These are phyloP conservation scores for Myotis myotis DNA, from an alignment of 2,797 vertebrate species.

Conservation along the genomic window DNA sequence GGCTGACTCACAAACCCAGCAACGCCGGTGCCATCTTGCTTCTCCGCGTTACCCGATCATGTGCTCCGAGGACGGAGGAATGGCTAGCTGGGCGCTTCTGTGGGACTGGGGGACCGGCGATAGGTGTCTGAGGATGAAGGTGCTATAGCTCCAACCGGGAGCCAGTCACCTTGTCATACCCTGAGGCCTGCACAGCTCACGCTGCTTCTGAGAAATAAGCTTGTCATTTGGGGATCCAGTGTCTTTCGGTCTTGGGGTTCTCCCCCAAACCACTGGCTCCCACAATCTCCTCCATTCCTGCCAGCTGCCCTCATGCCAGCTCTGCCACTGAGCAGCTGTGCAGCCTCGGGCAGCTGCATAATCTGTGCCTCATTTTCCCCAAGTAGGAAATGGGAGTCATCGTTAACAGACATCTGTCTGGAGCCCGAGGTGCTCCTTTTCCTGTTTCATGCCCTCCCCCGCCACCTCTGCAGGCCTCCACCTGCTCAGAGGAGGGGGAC, in stretches of 20 bases:
- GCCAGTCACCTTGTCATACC: rapidly evolving
- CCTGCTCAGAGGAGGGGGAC: neutral
- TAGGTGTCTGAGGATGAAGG: rapidly evolving
- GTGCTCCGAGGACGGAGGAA: rapidly evolving
- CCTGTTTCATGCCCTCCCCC: rapidly evolving
- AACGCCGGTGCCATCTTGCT: neutral
- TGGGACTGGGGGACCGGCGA: rapidly evolving
- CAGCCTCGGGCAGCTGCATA: rapidly evolving
- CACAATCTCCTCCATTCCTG: no score
- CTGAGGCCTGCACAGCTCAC: rapidly evolving
- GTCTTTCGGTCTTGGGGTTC: neutral
- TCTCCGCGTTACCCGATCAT: rapidly evolving
- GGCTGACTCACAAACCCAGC: neutral
- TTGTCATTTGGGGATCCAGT: neutral
- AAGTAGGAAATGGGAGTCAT: neutral
- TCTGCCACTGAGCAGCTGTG: neutral
- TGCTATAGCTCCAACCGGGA: rapidly evolving
- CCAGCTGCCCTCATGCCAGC: neutral
- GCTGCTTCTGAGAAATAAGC: rapidly evolving
- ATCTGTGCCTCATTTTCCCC: neutral
- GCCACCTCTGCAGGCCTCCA: neutral
- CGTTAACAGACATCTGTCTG: neutral
- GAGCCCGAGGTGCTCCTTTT: rapidly evolving
- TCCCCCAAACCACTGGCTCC: neutral
- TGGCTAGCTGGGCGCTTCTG: rapidly evolving